A percentile compares a stretch with the other conserved stretches of the same genome.
Evolutionary conservation across 1,140 invertebrate species (phyloP).

Genomic region (Hypothenemus hampei): DNA sequence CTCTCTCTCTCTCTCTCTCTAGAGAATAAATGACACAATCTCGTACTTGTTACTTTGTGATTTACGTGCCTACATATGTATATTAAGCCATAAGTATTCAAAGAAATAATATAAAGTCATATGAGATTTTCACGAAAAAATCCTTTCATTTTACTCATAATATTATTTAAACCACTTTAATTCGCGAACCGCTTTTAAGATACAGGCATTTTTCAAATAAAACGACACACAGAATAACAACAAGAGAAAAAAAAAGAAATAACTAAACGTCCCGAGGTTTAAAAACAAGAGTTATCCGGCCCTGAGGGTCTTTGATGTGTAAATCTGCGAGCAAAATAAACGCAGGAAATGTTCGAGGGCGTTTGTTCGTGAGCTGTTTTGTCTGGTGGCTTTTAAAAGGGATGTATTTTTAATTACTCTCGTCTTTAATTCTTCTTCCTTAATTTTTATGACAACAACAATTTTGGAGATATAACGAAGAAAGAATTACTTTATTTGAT

Average conservation of each 20-base stretch:
- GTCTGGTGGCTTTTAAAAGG: conserved; percentile 1
- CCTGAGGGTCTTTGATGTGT: conserved; percentile 7
- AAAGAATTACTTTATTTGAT: no score
- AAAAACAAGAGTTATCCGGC: conserved; percentile 6
- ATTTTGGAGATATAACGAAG: no score
- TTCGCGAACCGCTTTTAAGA: background rate
- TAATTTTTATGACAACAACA: no score
- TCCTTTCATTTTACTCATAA: background rate
- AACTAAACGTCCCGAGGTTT: conserved; percentile 8
- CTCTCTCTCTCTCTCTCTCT: background rate
- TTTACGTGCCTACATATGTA: no score
- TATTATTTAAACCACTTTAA: background rate
- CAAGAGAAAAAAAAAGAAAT: no score
- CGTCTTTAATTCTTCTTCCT: no score
- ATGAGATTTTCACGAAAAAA: no score
- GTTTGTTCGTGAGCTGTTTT: conserved; percentile 11
- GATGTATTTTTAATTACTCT: conserved; percentile 4
- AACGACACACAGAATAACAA: conserved; percentile 1
- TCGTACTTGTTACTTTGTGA: background rate
- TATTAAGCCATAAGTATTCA: background rate
- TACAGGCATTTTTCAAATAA: background rate
- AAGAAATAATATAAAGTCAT: no score
- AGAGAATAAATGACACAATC: background rate
- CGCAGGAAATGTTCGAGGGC: conserved; percentile 1
- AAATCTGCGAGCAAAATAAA: conserved; percentile 12